phyloP scores from a whole-genome alignment of 2,797 vertebrate genomes.

The Varecia variegata region DNA sequence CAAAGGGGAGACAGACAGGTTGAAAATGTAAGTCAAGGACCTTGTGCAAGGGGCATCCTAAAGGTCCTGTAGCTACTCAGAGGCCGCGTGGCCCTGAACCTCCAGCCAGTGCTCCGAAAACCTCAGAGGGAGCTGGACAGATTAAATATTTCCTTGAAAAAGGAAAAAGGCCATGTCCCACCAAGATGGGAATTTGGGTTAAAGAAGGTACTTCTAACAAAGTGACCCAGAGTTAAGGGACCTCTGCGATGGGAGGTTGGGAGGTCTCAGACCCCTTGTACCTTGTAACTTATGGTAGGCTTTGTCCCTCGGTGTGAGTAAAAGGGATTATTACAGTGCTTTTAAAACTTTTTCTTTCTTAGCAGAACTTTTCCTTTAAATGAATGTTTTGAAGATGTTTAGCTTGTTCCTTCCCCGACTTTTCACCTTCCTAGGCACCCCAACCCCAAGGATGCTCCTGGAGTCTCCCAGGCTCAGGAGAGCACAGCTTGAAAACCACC shows the following conservation, averaged over 20 bases:
- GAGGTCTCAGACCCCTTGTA: neutral
- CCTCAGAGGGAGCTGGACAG: neutral
- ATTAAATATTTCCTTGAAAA: neutral
- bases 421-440: neutral
- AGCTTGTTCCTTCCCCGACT: neutral
- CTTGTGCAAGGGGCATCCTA: neutral
- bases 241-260: neutral
- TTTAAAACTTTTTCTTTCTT: neutral
- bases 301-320: neutral
- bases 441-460: neutral
- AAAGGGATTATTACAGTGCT: neutral
- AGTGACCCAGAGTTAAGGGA: neutral
- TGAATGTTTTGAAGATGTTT: neutral
- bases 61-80: neutral
- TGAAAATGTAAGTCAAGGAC: neutral
- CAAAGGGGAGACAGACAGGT: neutral
- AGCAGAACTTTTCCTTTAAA: neutral
- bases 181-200: neutral
- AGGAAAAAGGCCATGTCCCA: neutral
- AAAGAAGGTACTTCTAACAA: neutral
- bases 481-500: neutral
- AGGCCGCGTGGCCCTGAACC: neutral
- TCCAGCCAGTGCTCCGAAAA: neutral
- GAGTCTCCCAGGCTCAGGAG: neutral
- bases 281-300: neutral